Evolutionary conservation across 2,888 invertebrate genomes (phyloP).

Genomic region (Zelleria hepariella): DNA sequence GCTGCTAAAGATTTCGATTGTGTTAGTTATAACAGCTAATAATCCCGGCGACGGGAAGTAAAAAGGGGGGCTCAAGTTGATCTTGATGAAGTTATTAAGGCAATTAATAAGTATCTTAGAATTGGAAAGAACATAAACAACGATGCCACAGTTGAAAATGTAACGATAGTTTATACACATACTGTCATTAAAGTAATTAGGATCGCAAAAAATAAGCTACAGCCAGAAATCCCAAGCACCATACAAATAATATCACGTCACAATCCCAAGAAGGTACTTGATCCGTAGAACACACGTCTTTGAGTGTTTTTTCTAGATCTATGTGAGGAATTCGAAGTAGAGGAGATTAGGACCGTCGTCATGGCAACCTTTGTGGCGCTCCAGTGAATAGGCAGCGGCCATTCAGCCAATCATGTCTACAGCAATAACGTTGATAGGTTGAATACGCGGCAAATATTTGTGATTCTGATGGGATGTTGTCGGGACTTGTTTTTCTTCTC

Average conservation of each 20-base stretch:
- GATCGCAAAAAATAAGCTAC: too few relatives aligned
- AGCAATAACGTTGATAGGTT: background rate
- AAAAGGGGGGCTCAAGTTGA: too few relatives aligned
- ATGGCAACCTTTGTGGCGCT: conserved; percentile 20
- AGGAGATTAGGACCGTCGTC: conserved; percentile 41
- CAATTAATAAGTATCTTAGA: too few relatives aligned
- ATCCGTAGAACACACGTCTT: conserved; percentile 8
- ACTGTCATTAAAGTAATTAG: too few relatives aligned
- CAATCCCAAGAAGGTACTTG: background rate
- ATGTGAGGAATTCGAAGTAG: conserved; percentile 62
- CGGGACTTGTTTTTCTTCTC: background rate
- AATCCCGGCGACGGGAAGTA: too few relatives aligned
- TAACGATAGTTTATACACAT: too few relatives aligned
- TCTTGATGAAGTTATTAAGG: too few relatives aligned
- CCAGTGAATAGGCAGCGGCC: background rate
- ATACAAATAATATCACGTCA: background rate
- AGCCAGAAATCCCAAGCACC: background rate
- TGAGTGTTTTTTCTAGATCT: conserved; percentile 32
- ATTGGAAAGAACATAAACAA: too few relatives aligned
- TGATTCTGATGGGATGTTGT: background rate
- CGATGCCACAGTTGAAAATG: too few relatives aligned
- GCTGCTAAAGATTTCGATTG: background rate
- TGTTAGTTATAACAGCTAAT: background rate
- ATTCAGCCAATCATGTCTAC: conserved; percentile 3
- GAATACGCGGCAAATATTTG: conserved; percentile 4